phyloP scores from a whole-genome alignment of 2,113 vertebrate genomes.

The Tragelaphus buxtoni region DNA sequence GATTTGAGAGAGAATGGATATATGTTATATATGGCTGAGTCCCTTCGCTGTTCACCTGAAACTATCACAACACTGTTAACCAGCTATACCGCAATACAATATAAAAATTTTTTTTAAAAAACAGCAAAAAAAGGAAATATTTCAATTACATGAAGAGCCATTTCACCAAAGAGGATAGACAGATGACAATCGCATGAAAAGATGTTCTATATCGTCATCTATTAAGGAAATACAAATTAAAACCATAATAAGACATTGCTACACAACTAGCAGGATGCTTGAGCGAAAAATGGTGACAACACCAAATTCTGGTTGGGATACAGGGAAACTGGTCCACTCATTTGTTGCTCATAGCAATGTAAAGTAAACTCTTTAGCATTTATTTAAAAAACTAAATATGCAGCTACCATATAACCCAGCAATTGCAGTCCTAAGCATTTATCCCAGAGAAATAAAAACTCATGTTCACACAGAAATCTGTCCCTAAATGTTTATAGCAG shows the following conservation, averaged over 20 bases:
- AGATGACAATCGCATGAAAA: not conserved
- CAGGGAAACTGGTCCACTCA: not conserved
- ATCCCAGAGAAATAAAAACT: not conserved
- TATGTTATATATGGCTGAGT: not conserved
- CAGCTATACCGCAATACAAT: accelerated
- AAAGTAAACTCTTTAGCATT: not conserved
- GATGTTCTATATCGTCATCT: not conserved
- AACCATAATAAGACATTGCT: not conserved
- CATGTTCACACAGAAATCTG: not conserved
- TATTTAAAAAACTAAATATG: not conserved
- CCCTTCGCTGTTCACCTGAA: not conserved
- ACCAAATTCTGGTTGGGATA: not conserved
- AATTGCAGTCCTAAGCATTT: not conserved
- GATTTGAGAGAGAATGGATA: not conserved
- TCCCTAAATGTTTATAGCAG: not conserved
- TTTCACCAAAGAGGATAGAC: not conserved
- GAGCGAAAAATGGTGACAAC: not conserved
- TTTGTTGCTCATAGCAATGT: not conserved
- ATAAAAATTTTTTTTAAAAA: not conserved
- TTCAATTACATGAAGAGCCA: not conserved
- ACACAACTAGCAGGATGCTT: not conserved
- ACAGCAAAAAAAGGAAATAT: not conserved
- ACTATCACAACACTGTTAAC: not conserved
- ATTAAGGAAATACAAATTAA: not conserved
- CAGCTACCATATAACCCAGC: not conserved